Base-by-base conservation (phyloP, 2,888 invertebrate genomes). In the Stenurella melanura region DNA sequence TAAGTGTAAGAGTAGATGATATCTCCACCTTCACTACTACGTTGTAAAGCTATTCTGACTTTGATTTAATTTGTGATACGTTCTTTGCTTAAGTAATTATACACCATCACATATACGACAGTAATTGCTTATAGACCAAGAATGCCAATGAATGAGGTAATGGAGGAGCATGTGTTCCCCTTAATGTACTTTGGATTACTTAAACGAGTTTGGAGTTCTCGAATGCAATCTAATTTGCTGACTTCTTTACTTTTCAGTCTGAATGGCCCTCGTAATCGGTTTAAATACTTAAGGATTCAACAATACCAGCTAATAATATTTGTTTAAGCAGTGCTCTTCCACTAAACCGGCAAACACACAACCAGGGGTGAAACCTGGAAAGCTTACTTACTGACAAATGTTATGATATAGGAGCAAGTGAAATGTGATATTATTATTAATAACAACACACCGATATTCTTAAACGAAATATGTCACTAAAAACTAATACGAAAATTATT, bases 41-140 rank as follows among this genome's bases (percentile, higher is more conserved):
- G 67, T 58, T 70, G 70, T 54, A 57, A 68, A 7, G 19, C 50
- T 61, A 67, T 67, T 73, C 54, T 26, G 72, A 72, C 69, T 77
- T 69, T 74, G 74, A 77, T 75, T 75, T 73, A 73, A 75, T 75
- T 75, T 56, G 70, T 74, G 74, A 76, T 78, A 74, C 73, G 73
- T 60, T 64, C 63, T 70, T 73, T 74, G 63, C 71, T 74, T 19
- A 73, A 70, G 69, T 71, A 74, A 78, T 78, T 78, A 74, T 42
- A 68, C 54, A 26, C 67, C 63, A 67, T 66, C 67, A 71, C 50
- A 61, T 70, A 78, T 63, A 63, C n/a, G 78, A 76, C 73, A 61
- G 60, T 71, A 78, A 78, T 75, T 71, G 67, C 60, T 19, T 71
- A 34, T 34, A 71, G 50, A 64, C 57, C 66, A 57, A 61, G 67